A percentile compares a stretch with the other conserved stretches of the same genome.
Conservation (phyloP, 2,888 invertebrate species). For the Theretra japonica region DNA sequence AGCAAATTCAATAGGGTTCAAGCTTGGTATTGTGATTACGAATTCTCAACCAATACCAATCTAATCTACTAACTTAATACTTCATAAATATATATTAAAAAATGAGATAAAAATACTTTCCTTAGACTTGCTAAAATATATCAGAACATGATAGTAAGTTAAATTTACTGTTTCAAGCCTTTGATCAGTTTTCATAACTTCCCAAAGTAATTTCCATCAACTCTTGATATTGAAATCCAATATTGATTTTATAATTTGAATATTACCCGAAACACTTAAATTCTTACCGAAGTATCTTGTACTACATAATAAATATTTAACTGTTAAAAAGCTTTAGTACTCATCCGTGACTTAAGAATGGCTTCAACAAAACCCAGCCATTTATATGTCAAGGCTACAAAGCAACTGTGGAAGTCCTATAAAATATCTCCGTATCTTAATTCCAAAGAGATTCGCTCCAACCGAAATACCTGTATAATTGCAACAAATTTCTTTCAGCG, state of each 20-base stretch:
- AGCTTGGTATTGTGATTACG: no score
- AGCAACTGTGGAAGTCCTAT: slow-evolving; percentile 25
- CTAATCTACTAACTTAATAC: no score
- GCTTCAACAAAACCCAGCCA: neutral
- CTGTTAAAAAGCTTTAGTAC: slow-evolving; percentile 5
- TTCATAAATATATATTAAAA: no score
- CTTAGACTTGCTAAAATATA: no score
- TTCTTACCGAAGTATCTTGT: neutral
- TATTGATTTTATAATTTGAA: slow-evolving; percentile 17
- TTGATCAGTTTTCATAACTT: neutral
- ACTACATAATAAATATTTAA: slow-evolving; percentile 3
- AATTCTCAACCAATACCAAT: no score
- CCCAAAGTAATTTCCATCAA: neutral
- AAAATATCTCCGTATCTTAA: slow-evolving; percentile 24
- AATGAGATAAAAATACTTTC: no score
- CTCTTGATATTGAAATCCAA: neutral
- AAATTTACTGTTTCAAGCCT: neutral
- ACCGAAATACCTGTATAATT: slow-evolving; percentile 41
- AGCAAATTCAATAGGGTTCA: no score
- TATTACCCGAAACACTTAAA: slow-evolving; percentile 2
- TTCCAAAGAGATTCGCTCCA: slow-evolving; percentile 28
- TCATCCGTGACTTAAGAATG: neutral
- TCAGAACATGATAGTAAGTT: neutral
- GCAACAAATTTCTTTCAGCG: slow-evolving; percentile 40
- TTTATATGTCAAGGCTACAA: neutral